Evolutionary conservation across 23 tunicate genomes (phyloP).

Genomic region (Diplosoma virens): DNA sequence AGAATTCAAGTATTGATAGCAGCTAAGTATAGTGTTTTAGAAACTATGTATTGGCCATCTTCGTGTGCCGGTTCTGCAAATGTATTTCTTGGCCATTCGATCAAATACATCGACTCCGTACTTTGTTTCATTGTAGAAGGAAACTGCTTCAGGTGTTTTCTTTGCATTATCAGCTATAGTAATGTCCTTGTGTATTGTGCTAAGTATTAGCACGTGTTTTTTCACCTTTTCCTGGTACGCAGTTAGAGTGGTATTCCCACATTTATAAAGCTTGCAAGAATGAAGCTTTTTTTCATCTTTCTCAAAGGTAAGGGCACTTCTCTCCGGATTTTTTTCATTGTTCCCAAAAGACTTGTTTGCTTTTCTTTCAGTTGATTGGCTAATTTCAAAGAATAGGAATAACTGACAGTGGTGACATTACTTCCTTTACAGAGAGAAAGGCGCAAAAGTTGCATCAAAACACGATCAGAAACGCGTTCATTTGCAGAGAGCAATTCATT

Average conservation of each 20-base stretch:
- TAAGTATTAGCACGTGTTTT: not conserved
- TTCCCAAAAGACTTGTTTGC: not conserved
- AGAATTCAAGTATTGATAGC: not conserved
- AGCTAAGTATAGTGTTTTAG: not conserved
- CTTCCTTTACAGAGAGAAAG: not conserved
- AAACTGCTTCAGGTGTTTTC: conserved; percentile 1
- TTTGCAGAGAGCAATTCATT: not conserved
- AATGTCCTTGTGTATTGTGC: not conserved
- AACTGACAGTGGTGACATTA: not conserved
- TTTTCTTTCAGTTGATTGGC: not conserved
- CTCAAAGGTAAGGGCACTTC: not conserved
- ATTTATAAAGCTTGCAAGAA: not conserved
- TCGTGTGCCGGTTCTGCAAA: not conserved
- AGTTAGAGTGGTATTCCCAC: not conserved
- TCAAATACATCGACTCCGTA: not conserved
- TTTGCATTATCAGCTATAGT: not conserved
- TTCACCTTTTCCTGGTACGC: not conserved
- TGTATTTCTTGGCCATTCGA: not conserved
- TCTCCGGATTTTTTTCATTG: not conserved
- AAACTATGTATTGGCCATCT: not conserved
- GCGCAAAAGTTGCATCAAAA: not conserved
- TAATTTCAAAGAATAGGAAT: conserved; percentile 18
- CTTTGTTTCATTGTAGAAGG: not conserved
- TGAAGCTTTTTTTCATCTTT: not conserved
- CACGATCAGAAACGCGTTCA: conserved; percentile 6